Evolutionary conservation across 2,113 vertebrate species (phyloP).

Genomic region (Chaetodon auriga): DNA sequence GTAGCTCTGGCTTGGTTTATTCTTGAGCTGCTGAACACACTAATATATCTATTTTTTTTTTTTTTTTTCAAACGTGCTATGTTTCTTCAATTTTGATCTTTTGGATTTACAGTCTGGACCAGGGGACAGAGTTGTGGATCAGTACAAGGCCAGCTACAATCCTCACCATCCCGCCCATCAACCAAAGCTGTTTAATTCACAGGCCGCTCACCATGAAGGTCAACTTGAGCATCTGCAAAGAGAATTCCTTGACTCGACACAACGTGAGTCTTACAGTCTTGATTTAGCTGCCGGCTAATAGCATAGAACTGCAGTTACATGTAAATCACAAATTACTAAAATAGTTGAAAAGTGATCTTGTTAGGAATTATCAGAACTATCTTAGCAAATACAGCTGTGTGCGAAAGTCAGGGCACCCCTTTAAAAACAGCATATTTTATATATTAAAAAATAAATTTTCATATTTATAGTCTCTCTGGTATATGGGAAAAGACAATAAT

Average conservation of each 20-base stretch:
- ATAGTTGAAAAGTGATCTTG: neutral
- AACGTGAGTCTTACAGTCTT: slow-evolving; percentile 84
- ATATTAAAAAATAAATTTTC: too few species aligned
- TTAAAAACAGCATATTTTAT: too few species aligned
- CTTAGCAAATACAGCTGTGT: too few species aligned
- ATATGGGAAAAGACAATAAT: too few species aligned
- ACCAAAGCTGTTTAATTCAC: slow-evolving; percentile 78
- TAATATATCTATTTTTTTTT: neutral
- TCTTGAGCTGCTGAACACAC: neutral
- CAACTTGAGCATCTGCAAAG: slow-evolving; percentile 88
- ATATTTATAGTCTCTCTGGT: too few species aligned
- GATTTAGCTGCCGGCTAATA: neutral
- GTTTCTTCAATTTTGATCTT: slow-evolving; percentile 12
- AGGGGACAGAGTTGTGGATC: slow-evolving; percentile 70
- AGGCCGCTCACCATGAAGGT: slow-evolving; percentile 76
- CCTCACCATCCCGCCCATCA: slow-evolving; percentile 85
- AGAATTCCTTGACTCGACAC: slow-evolving; percentile 89
- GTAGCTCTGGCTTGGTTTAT: neutral
- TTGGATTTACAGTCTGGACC: slow-evolving; percentile 77
- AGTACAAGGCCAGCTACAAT: slow-evolving; percentile 90
- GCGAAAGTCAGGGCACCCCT: too few species aligned
- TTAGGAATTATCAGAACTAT: too few species aligned
- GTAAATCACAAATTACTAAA: neutral
- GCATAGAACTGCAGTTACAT: neutral
- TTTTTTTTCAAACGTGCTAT: neutral